Conservation (phyloP, 2,888 invertebrate genomes). For the Acronicta alni region DNA sequence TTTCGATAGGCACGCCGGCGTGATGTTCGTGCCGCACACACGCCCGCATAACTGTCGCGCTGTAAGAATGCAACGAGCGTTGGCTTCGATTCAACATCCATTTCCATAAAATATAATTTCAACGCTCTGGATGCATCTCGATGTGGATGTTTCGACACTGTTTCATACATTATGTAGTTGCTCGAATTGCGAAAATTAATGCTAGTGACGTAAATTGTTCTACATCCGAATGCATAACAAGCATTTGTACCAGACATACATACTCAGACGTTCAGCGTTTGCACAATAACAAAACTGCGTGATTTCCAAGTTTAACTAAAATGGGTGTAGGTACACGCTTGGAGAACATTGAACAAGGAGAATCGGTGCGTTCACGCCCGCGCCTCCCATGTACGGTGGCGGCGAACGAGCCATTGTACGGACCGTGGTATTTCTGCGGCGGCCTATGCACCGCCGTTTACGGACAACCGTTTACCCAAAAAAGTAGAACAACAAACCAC, state of each 20-base stretch:
- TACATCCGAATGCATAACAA: slow-evolving; percentile 62
- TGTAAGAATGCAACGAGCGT: slow-evolving; percentile 78
- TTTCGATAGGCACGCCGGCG: slow-evolving; percentile 77
- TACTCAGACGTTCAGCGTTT: slow-evolving; percentile 55
- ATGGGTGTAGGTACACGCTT: slow-evolving; percentile 65
- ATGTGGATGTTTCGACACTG: slow-evolving; percentile 70
- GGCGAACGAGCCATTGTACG: slow-evolving; percentile 82
- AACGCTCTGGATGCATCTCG: slow-evolving; percentile 75
- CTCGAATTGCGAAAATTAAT: slow-evolving; percentile 68
- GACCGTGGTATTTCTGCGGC: slow-evolving; percentile 83
- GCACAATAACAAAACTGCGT: slow-evolving; percentile 63
- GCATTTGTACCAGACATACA: slow-evolving; percentile 44
- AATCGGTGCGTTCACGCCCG: slow-evolving; percentile 76
- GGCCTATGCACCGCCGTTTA: slow-evolving; percentile 83
- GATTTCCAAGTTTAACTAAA: slow-evolving; percentile 70
- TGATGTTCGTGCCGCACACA: slow-evolving; percentile 74
- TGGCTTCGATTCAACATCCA: slow-evolving; percentile 84
- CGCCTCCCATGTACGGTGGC: slow-evolving; percentile 79
- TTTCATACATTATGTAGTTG: slow-evolving; percentile 58
- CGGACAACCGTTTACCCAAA: slow-evolving; percentile 86
- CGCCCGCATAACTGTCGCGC: slow-evolving; percentile 81
- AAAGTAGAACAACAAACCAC: slow-evolving; percentile 87
- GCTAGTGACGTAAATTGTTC: slow-evolving; percentile 64
- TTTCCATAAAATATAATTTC: slow-evolving; percentile 86
- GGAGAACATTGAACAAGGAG: slow-evolving; percentile 74